Base-by-base conservation (phyloP, 2,113 vertebrate species). In the Sterna hirundo region DNA sequence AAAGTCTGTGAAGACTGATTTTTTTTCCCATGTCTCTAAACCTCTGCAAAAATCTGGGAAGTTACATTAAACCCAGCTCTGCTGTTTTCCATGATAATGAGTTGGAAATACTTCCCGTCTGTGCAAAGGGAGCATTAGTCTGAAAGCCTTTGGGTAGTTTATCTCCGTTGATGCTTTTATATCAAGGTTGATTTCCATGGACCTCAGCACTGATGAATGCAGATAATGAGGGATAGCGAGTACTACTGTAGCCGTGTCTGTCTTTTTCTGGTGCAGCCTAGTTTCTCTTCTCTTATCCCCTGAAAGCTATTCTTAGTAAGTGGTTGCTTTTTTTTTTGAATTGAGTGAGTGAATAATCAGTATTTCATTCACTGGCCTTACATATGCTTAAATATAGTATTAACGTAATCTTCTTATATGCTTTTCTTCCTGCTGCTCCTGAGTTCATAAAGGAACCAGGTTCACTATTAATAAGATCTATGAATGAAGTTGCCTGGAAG, bases 371-470 rank as follows among this genome's bases (percentile, higher is more conserved):
- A 92, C 90, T 90, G 58, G 69, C 87, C 94, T 90, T 96, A 96
- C 96, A 94, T 97, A 97, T 96, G 96, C 86, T 97, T 95, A 97
- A 96, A 95, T 96, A 93, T 94, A 92, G 83, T 88, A 92, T 96
- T 97, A 95, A 75, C 46, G 0, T 96, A 97, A 97, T 96, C 95
- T 92, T 92, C 96, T 96, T 97, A 96, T 5, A 64, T 81, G 32
- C 90, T 93, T 96, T 93, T 96, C 92, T 80, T 94, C 64, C 93
- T 92, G 70, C 85, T 95, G 68, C 85, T 95, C 69, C 81, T 29
- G 60, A 77, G 88, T 90, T 94, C 34, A 20, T 66, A 40, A 94
- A 96, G 64, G 76, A 92, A 44, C 55, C 40, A 42, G 69, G 60
- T 94, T 96, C 72, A 47, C 68, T 77, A 0, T 90, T 95, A 81